Conservation (phyloP, 2,113 vertebrate species). For the Bothrops jararaca region DNA sequence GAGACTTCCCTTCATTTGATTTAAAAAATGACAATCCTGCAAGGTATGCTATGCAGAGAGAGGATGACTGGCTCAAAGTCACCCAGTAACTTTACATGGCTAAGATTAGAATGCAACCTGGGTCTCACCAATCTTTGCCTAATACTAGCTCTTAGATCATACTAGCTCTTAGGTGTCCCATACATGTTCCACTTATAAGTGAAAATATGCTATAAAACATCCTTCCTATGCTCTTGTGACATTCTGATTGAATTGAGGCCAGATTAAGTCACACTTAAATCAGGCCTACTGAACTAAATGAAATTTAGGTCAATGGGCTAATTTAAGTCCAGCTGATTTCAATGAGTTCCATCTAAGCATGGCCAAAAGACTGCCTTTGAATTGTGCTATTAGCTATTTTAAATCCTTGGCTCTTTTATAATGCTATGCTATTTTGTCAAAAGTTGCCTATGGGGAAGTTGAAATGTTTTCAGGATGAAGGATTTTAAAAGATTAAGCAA, state of each 20-base stretch:
- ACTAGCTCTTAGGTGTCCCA: background rate
- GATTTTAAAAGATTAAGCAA: conserved; percentile 10
- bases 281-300: background rate
- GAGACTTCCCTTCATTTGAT: background rate
- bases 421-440: background rate
- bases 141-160: background rate
- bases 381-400: background rate
- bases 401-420: background rate
- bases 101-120: background rate
- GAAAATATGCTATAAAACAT: background rate
- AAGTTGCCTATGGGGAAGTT: background rate
- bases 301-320: background rate
- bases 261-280: background rate
- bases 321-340: background rate
- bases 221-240: background rate
- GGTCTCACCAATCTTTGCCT: background rate
- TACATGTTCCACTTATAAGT: background rate
- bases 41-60: background rate
- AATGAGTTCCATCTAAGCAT: background rate
- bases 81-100: background rate
- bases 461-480: background rate
- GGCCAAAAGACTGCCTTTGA: background rate
- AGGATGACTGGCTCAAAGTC: background rate
- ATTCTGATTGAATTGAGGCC: background rate
- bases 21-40: background rate